These are phyloP conservation scores for Nanger granti DNA, from an alignment of 2,113 vertebrate genomes.

Conservation along the genomic window DNA sequence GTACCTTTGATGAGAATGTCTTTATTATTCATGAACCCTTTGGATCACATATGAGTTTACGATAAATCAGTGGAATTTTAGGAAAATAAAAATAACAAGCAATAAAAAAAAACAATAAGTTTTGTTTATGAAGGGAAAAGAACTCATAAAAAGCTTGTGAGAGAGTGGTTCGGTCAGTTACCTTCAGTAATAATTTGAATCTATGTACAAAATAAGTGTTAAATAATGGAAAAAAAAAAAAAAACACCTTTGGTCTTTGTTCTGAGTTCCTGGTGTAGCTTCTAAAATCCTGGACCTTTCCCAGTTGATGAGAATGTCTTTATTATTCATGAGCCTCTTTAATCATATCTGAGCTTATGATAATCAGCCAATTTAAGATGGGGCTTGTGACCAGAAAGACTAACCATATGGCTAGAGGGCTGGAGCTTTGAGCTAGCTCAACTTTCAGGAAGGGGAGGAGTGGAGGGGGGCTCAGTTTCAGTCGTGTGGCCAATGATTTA, in stretches of 20 bases:
- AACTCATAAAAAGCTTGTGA: background rate
- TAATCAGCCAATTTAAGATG: background rate
- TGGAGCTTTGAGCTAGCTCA: background rate
- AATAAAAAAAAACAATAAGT: background rate
- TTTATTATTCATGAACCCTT: background rate
- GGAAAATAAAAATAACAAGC: background rate
- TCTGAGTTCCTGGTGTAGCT: background rate
- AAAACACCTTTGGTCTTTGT: background rate
- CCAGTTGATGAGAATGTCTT: background rate
- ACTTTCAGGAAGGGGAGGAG: background rate
- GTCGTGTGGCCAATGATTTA: background rate
- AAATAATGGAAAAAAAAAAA: background rate
- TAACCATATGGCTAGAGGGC: background rate
- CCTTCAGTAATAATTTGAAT: background rate
- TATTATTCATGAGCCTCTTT: background rate
- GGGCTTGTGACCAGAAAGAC: background rate
- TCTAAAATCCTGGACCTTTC: background rate
- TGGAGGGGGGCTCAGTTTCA: background rate
- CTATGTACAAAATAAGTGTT: background rate
- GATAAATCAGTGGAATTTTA: background rate
- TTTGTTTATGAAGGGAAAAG: background rate
- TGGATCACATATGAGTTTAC: background rate
- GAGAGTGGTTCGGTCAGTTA: background rate
- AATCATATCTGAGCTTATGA: background rate
- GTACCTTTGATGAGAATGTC: background rate